Evolutionary conservation across 2,797 vertebrate genomes (phyloP).

Genomic region (Bucorvus abyssinicus): DNA sequence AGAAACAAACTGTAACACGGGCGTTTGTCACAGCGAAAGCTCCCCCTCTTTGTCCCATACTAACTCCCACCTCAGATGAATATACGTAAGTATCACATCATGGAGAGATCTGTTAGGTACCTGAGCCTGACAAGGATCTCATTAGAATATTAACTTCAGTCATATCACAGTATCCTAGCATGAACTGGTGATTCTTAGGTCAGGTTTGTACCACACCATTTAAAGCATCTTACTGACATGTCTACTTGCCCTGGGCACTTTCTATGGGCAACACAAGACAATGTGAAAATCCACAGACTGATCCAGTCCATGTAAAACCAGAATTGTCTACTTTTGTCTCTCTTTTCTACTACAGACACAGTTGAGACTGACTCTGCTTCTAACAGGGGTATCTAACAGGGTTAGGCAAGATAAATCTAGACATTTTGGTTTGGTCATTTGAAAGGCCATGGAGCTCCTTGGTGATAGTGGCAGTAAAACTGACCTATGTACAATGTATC

Average conservation of each 20-base stretch:
- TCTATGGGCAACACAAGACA: not conserved
- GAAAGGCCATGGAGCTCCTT: not conserved
- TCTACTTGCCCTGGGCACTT: not conserved
- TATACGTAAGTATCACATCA: not conserved
- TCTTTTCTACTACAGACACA: not conserved
- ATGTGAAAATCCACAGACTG: not conserved
- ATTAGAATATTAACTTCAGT: not conserved
- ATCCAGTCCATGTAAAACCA: not conserved
- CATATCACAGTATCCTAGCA: not conserved
- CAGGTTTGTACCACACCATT: not conserved
- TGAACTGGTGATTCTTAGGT: not conserved
- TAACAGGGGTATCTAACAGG: not conserved
- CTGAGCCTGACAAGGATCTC: not conserved
- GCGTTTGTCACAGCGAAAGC: not conserved
- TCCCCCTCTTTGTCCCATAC: not conserved
- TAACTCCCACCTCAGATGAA: not conserved
- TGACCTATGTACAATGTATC: too few relatives aligned
- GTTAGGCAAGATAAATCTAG: not conserved
- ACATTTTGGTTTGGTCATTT: not conserved
- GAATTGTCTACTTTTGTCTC: not conserved
- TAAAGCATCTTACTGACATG: not conserved
- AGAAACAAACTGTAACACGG: not conserved
- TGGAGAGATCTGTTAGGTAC: not conserved
- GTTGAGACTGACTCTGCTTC: not conserved
- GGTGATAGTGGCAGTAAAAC: not conserved